Percentiles rank a stretch among this genome's conserved stretches.
Evolutionary conservation across 2,888 invertebrate genomes (phyloP).

Genomic region (Mesoligia furuncula): DNA sequence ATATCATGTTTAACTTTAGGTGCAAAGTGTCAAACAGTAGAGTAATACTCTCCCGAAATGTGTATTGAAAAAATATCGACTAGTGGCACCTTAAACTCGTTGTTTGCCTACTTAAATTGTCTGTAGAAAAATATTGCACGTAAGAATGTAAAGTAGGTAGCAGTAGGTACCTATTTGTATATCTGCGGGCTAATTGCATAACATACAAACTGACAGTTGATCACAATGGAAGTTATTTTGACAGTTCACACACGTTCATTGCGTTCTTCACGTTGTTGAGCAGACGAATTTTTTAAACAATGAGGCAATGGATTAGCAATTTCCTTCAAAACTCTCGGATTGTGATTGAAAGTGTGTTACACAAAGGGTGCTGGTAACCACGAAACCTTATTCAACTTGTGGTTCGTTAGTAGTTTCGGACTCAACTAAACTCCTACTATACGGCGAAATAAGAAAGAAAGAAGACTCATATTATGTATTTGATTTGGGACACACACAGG

Average conservation of each 20-base stretch:
- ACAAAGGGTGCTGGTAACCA: background rate
- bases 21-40: too few species aligned
- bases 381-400: background rate
- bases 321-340: background rate
- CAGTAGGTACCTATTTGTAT: background rate
- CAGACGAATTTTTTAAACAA: background rate
- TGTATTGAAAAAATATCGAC: too few species aligned
- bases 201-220: too few species aligned
- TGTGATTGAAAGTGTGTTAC: background rate
- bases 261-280: background rate
- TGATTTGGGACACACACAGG: background rate
- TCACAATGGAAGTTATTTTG: background rate
- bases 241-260: background rate
- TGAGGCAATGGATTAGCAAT: background rate
- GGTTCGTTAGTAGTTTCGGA: background rate
- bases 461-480: background rate
- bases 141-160: background rate
- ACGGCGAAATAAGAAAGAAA: background rate
- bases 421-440: background rate
- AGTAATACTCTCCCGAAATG: too few species aligned
- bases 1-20: too few species aligned
- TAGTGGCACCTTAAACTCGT: background rate
- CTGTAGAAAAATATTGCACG: background rate
- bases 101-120: background rate
- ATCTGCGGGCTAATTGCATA: background rate